Evolutionary conservation across 2,888 invertebrate genomes (phyloP).

Genomic region (Hydrotaea diabolus): DNA sequence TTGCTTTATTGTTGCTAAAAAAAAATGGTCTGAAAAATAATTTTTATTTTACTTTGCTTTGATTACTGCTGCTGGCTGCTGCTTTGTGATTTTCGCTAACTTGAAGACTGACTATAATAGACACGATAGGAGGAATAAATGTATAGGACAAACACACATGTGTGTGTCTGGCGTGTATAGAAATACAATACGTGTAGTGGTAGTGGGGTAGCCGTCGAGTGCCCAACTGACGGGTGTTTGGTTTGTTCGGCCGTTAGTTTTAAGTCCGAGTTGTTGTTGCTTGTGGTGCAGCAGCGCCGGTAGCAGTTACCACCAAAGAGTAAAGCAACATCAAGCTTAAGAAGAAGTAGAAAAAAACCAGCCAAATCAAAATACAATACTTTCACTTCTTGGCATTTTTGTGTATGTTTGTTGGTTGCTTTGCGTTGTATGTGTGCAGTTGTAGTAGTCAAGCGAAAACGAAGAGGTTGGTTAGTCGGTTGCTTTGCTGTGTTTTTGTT

Average conservation of each 20-base stretch:
- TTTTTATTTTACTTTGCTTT: constrained; percentile 10
- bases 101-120: constrained; percentile 20
- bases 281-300: not conserved
- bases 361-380: constrained; percentile 69
- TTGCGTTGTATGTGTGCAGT: not conserved
- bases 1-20: not conserved
- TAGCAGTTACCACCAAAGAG: not conserved
- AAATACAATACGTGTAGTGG: constrained; percentile 5
- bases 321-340: constrained; percentile 21
- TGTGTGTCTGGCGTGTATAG: not conserved
- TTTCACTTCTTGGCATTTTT: constrained; percentile 70
- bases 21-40: not conserved
- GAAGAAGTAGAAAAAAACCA: too few relatives aligned
- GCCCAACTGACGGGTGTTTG: constrained; percentile 18
- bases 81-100: constrained; percentile 14
- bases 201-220: not conserved
- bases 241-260: not conserved
- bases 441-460: not conserved
- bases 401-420: constrained; percentile 33
- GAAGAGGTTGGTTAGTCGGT: constrained; percentile 5
- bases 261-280: not conserved
- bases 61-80: not conserved
- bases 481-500: not conserved
- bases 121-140: not conserved
- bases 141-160: not conserved